These are phyloP conservation scores for Temnopleurus reevesii DNA, from an alignment of 53 echinoderm and acorn worm genomes.

Conservation along the genomic window DNA sequence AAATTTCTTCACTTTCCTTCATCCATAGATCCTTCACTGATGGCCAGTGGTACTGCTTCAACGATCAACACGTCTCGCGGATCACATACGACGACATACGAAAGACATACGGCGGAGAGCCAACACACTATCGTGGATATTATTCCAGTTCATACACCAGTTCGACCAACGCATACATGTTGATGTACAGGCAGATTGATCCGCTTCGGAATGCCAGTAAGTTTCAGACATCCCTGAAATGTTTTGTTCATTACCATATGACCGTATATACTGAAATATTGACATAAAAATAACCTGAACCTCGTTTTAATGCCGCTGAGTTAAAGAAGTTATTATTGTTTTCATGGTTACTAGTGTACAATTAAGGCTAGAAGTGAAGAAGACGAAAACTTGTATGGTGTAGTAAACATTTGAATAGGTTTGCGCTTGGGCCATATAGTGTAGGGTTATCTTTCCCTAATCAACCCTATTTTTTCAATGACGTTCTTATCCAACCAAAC, in stretches of 20 bases:
- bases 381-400: no score
- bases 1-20: neutral
- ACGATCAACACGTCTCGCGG: conserved; percentile 83
- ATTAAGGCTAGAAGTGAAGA: no score
- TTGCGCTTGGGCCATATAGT: no score
- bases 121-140: conserved; percentile 69
- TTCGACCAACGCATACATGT: conserved; percentile 98
- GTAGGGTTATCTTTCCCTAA: no score
- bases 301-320: no score
- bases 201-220: conserved; percentile 78
- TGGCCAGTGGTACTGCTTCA: conserved; percentile 95
- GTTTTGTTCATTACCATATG: neutral
- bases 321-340: no score
- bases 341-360: no score
- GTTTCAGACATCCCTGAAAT: no score
- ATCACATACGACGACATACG: conserved; percentile 94
- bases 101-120: conserved; percentile 87
- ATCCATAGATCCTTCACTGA: conserved; percentile 74
- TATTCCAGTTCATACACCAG: conserved; percentile 82
- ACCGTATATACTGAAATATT: neutral
- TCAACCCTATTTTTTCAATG: no score
- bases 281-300: no score
- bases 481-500: no score
- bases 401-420: no score
- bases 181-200: conserved; percentile 91